Conservation (phyloP, 2,797 vertebrate species). For the Aplochiton taeniatus region DNA sequence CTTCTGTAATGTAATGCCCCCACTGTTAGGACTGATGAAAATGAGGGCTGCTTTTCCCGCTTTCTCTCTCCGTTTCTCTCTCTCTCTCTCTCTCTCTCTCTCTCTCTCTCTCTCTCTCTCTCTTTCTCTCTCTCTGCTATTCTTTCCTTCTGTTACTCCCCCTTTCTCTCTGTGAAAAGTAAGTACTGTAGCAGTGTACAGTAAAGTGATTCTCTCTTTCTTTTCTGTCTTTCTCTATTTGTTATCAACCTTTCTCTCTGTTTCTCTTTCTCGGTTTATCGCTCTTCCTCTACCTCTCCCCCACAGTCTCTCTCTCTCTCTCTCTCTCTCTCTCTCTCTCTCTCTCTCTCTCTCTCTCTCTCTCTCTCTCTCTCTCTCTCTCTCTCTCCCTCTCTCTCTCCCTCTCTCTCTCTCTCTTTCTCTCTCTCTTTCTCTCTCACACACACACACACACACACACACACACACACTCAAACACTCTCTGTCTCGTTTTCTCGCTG, state of each 20-base stretch:
- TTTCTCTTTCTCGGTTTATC: neutral
- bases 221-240: no score
- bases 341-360: neutral
- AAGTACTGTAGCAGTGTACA: no score
- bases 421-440: no score
- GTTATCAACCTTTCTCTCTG: no score
- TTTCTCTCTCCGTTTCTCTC: no score
- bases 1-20: conserved; percentile 39
- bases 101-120: conserved; percentile 5
- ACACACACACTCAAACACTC: no score
- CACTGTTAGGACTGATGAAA: conserved; percentile 28
- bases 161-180: no score
- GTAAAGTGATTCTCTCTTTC: no score
- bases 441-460: no score
- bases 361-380: neutral
- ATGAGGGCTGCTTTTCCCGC: neutral
- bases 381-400: neutral
- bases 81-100: neutral
- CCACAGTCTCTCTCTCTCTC: neutral
- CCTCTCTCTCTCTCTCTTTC: no score
- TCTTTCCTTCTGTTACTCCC: neutral
- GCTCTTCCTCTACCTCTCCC: neutral
- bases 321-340: neutral
- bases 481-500: no score
- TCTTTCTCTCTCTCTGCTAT: neutral